phyloP scores from a whole-genome alignment of 2,797 vertebrate species.

The Falco biarmicus region DNA sequence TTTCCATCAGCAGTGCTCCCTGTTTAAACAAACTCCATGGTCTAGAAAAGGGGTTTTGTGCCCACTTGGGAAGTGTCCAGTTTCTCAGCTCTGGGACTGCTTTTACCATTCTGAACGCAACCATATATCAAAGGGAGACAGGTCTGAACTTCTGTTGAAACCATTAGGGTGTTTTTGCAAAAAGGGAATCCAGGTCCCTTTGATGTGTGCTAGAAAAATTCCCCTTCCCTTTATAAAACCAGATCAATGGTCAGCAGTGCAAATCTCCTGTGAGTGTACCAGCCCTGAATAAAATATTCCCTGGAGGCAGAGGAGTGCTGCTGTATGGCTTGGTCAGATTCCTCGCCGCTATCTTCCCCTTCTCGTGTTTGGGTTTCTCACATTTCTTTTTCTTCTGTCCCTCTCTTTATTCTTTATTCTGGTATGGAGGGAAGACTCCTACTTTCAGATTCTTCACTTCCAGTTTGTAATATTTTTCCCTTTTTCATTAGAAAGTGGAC shows the following conservation, averaged over 20 bases:
- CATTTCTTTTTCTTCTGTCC: not conserved
- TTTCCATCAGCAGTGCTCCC: conserved; percentile 45
- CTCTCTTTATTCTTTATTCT: not conserved
- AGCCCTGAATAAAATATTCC: conserved; percentile 57
- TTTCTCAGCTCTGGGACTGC: conserved; percentile 50
- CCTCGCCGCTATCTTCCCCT: not conserved
- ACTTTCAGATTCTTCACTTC: not conserved
- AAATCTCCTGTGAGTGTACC: conserved; percentile 53
- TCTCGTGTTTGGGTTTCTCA: not conserved
- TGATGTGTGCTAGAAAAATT: conserved; percentile 76
- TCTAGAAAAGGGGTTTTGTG: conserved; percentile 58
- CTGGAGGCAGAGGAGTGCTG: not conserved
- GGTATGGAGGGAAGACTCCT: not conserved
- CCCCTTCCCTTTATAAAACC: conserved; percentile 74
- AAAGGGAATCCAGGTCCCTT: conserved; percentile 68
- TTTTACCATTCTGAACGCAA: conserved; percentile 72
- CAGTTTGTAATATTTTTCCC: not conserved
- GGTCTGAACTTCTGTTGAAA: conserved; percentile 77
- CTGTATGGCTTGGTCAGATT: conserved; percentile 23
- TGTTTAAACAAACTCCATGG: conserved; percentile 47
- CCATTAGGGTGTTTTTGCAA: conserved; percentile 77
- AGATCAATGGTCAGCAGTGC: conserved; percentile 61
- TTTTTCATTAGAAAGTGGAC: not conserved
- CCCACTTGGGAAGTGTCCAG: conserved; percentile 57
- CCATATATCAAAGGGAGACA: conserved; percentile 73